Evolutionary conservation across 1,140 invertebrate genomes (phyloP), one percentile per base, ranked within the genome.

Genomic region (Drosophila chauvacae): DNA sequence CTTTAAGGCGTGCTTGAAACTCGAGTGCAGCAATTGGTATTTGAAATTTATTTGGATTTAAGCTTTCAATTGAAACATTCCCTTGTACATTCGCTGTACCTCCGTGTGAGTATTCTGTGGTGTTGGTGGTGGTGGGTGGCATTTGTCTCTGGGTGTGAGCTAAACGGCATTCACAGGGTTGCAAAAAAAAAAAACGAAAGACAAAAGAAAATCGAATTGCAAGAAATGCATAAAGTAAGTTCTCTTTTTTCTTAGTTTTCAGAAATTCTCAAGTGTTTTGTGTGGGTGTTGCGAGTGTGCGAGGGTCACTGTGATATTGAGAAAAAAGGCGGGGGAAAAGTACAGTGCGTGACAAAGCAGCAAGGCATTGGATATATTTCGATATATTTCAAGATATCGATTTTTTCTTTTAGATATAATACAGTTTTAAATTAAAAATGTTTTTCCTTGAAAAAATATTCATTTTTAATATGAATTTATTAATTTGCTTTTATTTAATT

Each of bases 121-220:
- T 26, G 16, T 16, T 11, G 16, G 33, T 26, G 16, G 33, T 11
- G 16, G n/a, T 20, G 20, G 20, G 33, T 59, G 16, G 16, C 48
- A 11, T 13, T 18, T 13, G 45, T 69, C 20, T 55, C 28, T 55
- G 63, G 20, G 63, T 68, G 47, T 68, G 47, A 35, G 47, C 45
- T 50, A 60, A 72, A 72, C n/a, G 70, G 70, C 70, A 73, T 73
- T 73, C 70, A 72, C 55, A 44, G 53, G 66, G 70, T 73, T 73
- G 70, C 66, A 73, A 41, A 68, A 71, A 71, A n/a, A 53, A 72
- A 41, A 68, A 71, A 71, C 48, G 23, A 57, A 57, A 41, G 55
- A 58, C 26, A 60, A 72, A 72, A 41, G 35, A 50, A 72, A 26
- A 53, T 53, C 20, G 20, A 69, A 72, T 62, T 64, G 41, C 57